Evolutionary conservation across 2,797 vertebrate genomes (phyloP).

Genomic region (Hydrolagus colliei): DNA sequence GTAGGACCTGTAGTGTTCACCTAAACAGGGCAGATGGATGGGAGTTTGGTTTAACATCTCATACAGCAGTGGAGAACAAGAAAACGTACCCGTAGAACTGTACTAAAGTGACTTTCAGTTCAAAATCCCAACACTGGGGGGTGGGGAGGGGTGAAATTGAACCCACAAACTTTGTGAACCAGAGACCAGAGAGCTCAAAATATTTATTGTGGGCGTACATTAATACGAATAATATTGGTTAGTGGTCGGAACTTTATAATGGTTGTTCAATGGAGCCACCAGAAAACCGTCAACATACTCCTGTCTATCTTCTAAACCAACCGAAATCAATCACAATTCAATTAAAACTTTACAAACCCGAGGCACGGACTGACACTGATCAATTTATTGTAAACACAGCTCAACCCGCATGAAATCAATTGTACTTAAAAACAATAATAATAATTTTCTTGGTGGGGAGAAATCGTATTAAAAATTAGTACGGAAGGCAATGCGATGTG

Average conservation of each 20-base stretch:
- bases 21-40: too few species aligned
- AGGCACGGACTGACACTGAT: slow-evolving; percentile 27
- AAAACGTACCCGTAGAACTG: too few species aligned
- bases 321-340: slow-evolving; percentile 28
- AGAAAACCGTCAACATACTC: slow-evolving; percentile 9
- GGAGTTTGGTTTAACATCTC: too few species aligned
- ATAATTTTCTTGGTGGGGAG: background rate
- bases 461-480: slow-evolving; percentile 31
- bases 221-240: slow-evolving; percentile 6
- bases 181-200: too few species aligned
- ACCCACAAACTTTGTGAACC: background rate
- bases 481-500: background rate
- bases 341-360: slow-evolving; percentile 24
- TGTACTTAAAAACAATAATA: slow-evolving; percentile 9
- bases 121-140: background rate
- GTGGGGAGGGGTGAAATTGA: background rate
- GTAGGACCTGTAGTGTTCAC: too few species aligned
- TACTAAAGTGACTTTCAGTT: too few species aligned
- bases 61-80: too few species aligned
- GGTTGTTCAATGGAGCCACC: slow-evolving; percentile 25
- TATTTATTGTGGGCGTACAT: too few species aligned
- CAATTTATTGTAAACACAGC: slow-evolving; percentile 25
- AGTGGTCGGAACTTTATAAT: slow-evolving; percentile 11
- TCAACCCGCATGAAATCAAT: slow-evolving; percentile 28
- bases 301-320: slow-evolving; percentile 29